Percentiles rank a stretch among this genome's conserved stretches.
These are phyloP conservation scores for Hyperopisus bebe DNA, from an alignment of 2,113 vertebrate species.

Conservation along the genomic window DNA sequence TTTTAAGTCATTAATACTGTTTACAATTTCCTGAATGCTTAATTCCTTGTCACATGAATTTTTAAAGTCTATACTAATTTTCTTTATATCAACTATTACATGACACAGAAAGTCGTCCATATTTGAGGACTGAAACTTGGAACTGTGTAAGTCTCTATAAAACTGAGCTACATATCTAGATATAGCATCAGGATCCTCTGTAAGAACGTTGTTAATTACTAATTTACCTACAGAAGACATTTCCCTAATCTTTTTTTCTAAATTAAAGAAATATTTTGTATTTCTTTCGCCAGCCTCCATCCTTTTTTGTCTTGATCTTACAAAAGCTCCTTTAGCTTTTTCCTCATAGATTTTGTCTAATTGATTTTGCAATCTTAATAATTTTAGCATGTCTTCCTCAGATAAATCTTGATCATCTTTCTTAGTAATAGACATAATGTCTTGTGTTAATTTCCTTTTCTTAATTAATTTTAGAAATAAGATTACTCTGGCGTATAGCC, in stretches of 20 bases:
- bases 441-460: not conserved
- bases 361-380: not conserved
- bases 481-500: not conserved
- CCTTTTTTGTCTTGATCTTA: not conserved
- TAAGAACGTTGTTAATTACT: not conserved
- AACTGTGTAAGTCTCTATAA: not conserved
- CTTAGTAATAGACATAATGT: not conserved
- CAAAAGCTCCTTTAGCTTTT: conserved; percentile 4
- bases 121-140: not conserved
- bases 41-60: not conserved
- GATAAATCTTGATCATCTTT: too few species aligned
- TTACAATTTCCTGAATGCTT: not conserved
- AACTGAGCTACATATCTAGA: not conserved
- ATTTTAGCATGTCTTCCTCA: too few species aligned
- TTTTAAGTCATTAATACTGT: not conserved
- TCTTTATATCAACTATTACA: not conserved
- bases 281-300: not conserved
- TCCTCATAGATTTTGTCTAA: not conserved
- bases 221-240: not conserved
- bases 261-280: conserved; percentile 20
- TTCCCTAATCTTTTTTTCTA: conserved; percentile 1
- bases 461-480: not conserved
- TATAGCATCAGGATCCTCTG: not conserved
- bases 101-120: not conserved
- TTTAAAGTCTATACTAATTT: not conserved